Evolutionary conservation across 2,797 vertebrate species (phyloP).

Genomic region (Eremophila alpestris): DNA sequence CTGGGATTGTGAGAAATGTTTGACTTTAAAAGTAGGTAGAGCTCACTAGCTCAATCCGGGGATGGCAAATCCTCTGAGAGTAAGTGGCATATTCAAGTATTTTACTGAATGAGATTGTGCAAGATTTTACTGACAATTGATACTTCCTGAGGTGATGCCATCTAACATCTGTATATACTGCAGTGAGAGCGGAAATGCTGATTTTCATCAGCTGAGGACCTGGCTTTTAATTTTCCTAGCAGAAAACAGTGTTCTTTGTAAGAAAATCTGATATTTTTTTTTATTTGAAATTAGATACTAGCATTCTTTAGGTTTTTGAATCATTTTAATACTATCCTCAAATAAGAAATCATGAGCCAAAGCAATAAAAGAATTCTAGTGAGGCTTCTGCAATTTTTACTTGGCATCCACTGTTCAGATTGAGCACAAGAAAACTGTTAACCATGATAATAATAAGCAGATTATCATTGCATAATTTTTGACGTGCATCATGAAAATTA

Average conservation of each 20-base stretch:
- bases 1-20: neutral
- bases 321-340: neutral
- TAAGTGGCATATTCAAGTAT: neutral
- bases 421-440: neutral
- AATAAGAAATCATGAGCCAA: neutral
- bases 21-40: neutral
- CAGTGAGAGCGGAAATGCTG: neutral
- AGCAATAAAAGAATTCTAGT: neutral
- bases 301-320: neutral
- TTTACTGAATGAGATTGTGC: neutral
- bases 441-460: neutral
- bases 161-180: neutral
- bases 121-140: neutral
- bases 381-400: neutral
- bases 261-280: neutral
- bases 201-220: neutral
- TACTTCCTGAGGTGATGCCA: neutral
- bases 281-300: neutral
- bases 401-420: neutral
- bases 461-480: neutral
- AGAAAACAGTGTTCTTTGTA: neutral
- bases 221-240: neutral
- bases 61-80: neutral
- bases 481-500: neutral
- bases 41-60: neutral